These are phyloP conservation scores for Drosophila paulistorum DNA, from an alignment of 1,140 invertebrate species.

Conservation along the genomic window DNA sequence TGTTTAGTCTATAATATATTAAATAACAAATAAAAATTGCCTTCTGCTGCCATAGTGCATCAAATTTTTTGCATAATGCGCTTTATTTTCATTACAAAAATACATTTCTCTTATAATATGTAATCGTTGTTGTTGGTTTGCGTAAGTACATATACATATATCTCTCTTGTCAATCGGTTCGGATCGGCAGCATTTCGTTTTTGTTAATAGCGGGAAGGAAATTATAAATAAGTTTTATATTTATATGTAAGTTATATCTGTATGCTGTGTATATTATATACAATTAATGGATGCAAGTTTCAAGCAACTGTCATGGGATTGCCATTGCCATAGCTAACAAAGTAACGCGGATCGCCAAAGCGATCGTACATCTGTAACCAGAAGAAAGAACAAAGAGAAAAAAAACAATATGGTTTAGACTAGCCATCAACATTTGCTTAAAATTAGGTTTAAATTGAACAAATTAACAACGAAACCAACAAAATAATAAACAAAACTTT, in stretches of 20 bases:
- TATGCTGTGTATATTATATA: constrained; percentile 46
- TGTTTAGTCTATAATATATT: background rate
- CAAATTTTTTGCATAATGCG: constrained; percentile 37
- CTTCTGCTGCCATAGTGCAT: constrained; percentile 62
- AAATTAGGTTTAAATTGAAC: constrained; percentile 18
- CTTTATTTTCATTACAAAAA: constrained; percentile 58
- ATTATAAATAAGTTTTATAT: constrained; percentile 6
- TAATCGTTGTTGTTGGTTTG: background rate
- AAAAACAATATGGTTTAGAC: constrained; percentile 4
- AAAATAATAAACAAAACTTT: constrained; percentile 45
- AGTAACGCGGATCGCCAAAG: constrained; percentile 79
- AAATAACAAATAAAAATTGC: constrained; percentile 64
- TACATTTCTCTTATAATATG: constrained; percentile 3
- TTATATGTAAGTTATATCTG: constrained; percentile 22
- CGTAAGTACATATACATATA: constrained; percentile 4
- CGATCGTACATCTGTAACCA: constrained; percentile 78
- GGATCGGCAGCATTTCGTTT: constrained; percentile 20
- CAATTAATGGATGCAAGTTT: constrained; percentile 44
- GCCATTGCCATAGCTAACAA: constrained; percentile 75
- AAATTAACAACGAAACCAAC: constrained; percentile 41
- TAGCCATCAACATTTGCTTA: constrained; percentile 9
- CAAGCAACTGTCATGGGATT: constrained; percentile 79
- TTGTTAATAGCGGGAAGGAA: constrained; percentile 2
- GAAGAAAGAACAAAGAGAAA: constrained; percentile 33
- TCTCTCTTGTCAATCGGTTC: background rate